Evolutionary conservation across 2,888 invertebrate species (phyloP).

Genomic region (Drosophila neotestacea): DNA sequence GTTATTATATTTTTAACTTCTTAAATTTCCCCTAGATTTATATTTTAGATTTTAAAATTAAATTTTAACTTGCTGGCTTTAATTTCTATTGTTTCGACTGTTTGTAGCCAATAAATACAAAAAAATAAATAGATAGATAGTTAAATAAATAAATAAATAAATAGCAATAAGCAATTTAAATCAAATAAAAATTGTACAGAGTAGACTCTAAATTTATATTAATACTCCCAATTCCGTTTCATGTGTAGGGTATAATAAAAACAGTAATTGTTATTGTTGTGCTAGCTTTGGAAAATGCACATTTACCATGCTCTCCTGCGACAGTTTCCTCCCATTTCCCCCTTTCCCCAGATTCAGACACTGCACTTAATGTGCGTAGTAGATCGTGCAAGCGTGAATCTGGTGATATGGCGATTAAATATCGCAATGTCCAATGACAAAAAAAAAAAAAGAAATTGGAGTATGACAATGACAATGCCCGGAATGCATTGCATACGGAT

Average conservation of each 20-base stretch:
- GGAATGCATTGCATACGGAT: slow-evolving; percentile 39
- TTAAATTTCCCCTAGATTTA: no score
- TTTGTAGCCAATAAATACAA: no score
- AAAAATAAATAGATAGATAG: no score
- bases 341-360: background rate
- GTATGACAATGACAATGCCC: slow-evolving; percentile 54
- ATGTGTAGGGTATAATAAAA: slow-evolving; percentile 24
- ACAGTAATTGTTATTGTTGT: slow-evolving; percentile 74
- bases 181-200: no score
- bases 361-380: slow-evolving; percentile 76
- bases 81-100: no score
- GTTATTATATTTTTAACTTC: no score
- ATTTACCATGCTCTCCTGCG: slow-evolving; percentile 45
- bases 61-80: no score
- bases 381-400: slow-evolving; percentile 79
- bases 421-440: slow-evolving; percentile 58
- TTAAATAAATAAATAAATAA: no score
- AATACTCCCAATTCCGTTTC: background rate
- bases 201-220: background rate
- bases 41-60: no score
- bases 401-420: slow-evolving; percentile 79
- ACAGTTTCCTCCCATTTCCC: slow-evolving; percentile 4
- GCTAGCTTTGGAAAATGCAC: slow-evolving; percentile 63
- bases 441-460: slow-evolving; percentile 18
- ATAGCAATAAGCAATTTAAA: no score